A percentile compares a stretch with the other conserved stretches of the same genome.
Evolutionary conservation across 2,797 vertebrate species (phyloP).

Genomic region (Ispidina lecontei): DNA sequence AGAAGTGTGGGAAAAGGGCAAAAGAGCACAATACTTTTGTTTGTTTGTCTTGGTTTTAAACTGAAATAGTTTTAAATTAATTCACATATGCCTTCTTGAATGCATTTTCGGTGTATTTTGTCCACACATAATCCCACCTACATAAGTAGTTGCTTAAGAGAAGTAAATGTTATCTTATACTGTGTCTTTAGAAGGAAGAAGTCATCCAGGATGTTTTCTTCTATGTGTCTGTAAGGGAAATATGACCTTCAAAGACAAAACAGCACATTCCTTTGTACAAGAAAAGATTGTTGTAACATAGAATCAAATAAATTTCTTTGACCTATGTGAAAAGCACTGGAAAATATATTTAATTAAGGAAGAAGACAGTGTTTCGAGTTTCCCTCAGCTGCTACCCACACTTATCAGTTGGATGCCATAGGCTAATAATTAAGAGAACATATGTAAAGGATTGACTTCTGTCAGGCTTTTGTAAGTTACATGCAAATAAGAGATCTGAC

Average conservation of each 20-base stretch:
- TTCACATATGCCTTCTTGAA: not conserved
- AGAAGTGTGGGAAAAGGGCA: not conserved
- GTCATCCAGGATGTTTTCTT: fast-evolving
- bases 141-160: not conserved
- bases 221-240: not conserved
- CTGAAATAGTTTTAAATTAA: not conserved
- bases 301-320: not conserved
- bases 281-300: not conserved
- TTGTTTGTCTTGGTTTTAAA: too few species aligned
- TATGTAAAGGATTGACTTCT: not conserved
- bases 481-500: not conserved
- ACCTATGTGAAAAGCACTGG: not conserved
- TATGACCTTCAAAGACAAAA: not conserved
- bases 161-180: not conserved
- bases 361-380: not conserved
- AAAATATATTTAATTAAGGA: not conserved
- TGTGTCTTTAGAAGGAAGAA: not conserved
- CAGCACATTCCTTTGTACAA: not conserved
- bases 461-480: not conserved
- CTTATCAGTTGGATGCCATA: not conserved
- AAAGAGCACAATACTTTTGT: not conserved
- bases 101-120: not conserved
- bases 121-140: not conserved
- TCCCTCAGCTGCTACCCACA: too few species aligned
- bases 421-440: not conserved